phyloP scores from a whole-genome alignment of 1,140 invertebrate species.

The Hestina assimilis region DNA sequence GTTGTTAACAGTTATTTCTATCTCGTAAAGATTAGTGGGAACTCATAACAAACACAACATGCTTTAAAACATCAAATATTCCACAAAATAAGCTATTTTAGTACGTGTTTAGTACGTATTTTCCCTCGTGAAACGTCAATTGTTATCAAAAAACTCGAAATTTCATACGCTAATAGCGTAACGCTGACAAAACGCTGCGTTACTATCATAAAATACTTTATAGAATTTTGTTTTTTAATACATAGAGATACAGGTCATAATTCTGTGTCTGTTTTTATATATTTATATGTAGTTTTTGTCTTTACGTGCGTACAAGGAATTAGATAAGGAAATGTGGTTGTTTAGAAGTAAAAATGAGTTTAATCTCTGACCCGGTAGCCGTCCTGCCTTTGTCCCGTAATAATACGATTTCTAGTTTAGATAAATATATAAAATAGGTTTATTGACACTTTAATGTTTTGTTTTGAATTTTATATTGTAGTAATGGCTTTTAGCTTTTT shows the following conservation, averaged over 20 bases:
- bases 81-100: conserved; percentile 14
- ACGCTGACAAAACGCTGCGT: background rate
- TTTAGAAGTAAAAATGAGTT: conserved; percentile 17
- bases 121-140: conserved; percentile 24
- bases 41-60: conserved; percentile 9
- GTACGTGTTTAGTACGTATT: conserved; percentile 29
- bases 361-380: conserved; percentile 26
- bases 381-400: background rate
- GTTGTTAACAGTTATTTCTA: too few relatives aligned
- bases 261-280: background rate
- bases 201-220: background rate
- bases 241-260: background rate
- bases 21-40: background rate
- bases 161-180: conserved; percentile 25
- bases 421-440: conserved; percentile 9
- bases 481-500: background rate
- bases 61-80: conserved; percentile 14
- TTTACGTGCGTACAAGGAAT: background rate
- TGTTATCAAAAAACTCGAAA: conserved; percentile 9
- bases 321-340: conserved; percentile 21
- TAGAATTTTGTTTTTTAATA: background rate
- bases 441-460: conserved; percentile 8
- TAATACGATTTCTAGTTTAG: conserved; percentile 7
- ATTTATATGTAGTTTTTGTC: background rate
- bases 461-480: background rate